Conservation (phyloP, 2,113 vertebrate species). For the Sciurus niger region DNA sequence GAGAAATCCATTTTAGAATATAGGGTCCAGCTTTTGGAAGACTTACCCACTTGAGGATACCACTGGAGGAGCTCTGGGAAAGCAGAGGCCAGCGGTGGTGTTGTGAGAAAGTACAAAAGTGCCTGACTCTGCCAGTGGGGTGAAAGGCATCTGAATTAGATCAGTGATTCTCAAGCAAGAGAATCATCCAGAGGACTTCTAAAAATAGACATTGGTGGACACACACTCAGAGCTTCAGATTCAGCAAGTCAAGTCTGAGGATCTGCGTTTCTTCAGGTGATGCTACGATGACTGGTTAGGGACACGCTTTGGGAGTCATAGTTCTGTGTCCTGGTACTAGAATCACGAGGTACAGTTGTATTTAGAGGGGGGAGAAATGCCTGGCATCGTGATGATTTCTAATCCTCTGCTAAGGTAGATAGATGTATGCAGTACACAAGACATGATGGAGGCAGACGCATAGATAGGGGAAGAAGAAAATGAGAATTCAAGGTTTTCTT, state of each 20-base stretch:
- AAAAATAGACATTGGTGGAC: not conserved
- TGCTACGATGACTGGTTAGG: not conserved
- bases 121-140: not conserved
- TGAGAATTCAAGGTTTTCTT: not conserved
- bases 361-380: not conserved
- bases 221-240: not conserved
- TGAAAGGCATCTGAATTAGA: not conserved
- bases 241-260: not conserved
- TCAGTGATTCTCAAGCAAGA: not conserved
- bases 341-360: not conserved
- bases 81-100: not conserved
- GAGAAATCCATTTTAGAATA: slow-evolving; percentile 1
- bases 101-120: not conserved
- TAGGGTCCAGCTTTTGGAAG: not conserved
- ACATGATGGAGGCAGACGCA: not conserved
- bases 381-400: not conserved
- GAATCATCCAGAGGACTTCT: not conserved
- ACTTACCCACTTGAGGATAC: not conserved
- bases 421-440: not conserved
- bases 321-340: not conserved
- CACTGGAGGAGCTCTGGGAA: not conserved
- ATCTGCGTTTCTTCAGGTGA: not conserved
- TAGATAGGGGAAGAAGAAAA: not conserved
- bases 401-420: not conserved
- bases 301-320: not conserved